These are phyloP conservation scores for Moxostoma hubbsi DNA, from an alignment of 2,797 vertebrate species.

Conservation along the genomic window DNA sequence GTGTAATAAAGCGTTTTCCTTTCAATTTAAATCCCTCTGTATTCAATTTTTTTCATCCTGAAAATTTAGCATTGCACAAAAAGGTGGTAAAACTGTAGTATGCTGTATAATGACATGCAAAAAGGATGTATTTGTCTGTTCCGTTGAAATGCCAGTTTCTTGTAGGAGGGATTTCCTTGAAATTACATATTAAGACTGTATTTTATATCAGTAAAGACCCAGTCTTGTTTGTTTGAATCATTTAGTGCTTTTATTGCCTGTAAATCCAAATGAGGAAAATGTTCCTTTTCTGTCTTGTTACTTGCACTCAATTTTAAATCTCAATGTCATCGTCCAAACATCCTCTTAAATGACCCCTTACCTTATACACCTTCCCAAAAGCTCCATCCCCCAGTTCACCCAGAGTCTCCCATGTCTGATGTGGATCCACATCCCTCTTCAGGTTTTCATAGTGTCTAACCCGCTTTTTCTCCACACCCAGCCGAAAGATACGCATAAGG, in stretches of 20 bases:
- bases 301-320: neutral
- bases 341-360: slow-evolving; percentile 30
- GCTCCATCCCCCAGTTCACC: slow-evolving; percentile 71
- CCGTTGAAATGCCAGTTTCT: neutral
- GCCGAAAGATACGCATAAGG: slow-evolving; percentile 67
- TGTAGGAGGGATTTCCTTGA: neutral
- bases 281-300: neutral
- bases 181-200: neutral
- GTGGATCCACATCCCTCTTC: slow-evolving; percentile 63
- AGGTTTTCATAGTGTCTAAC: slow-evolving; percentile 64
- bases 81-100: too few species aligned
- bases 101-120: too few species aligned
- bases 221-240: neutral
- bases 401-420: slow-evolving; percentile 59
- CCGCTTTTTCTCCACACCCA: slow-evolving; percentile 66
- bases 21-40: too few species aligned
- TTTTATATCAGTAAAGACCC: neutral
- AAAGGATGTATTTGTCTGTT: neutral
- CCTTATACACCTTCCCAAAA: slow-evolving; percentile 73
- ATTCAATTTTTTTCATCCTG: too few species aligned
- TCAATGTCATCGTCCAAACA: neutral
- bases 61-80: too few species aligned
- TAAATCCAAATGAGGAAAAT: too few species aligned
- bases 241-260: neutral
- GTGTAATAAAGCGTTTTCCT: too few species aligned